A percentile compares a stretch with the other conserved stretches of the same genome.
Evolutionary conservation across 2,888 invertebrate genomes (phyloP).

Genomic region (Cryptus viduatorius): DNA sequence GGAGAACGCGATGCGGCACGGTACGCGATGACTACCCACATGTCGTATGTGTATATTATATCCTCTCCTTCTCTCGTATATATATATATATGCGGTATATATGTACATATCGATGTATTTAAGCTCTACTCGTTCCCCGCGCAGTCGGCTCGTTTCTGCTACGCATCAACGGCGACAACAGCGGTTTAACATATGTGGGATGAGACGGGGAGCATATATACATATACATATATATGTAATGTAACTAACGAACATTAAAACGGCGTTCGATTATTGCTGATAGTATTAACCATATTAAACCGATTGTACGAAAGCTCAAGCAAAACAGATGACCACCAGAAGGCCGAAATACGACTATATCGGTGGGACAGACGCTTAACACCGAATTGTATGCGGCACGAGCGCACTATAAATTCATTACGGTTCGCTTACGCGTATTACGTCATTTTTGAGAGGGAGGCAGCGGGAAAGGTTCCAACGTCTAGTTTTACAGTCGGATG

Average conservation of each 20-base stretch:
- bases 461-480: background rate
- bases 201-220: background rate
- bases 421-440: constrained; percentile 43
- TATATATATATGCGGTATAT: background rate
- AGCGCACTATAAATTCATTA: constrained; percentile 59
- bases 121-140: background rate
- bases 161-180: constrained; percentile 12
- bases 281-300: constrained; percentile 27
- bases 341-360: background rate
- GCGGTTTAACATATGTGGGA: constrained; percentile 5
- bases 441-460: constrained; percentile 45
- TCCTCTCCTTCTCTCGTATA: constrained; percentile 6
- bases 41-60: constrained; percentile 23
- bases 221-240: background rate
- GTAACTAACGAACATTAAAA: background rate
- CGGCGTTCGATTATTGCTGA: constrained; percentile 15
- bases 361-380: background rate
- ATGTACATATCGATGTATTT: background rate
- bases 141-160: constrained; percentile 30
- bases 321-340: constrained; percentile 1
- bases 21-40: constrained; percentile 51
- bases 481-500: background rate
- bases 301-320: background rate
- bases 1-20: constrained; percentile 19
- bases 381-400: constrained; percentile 58